Percentiles rank a stretch among this genome's conserved stretches.
Conservation (phyloP, 2,888 invertebrate species). For the Thereva unica region DNA sequence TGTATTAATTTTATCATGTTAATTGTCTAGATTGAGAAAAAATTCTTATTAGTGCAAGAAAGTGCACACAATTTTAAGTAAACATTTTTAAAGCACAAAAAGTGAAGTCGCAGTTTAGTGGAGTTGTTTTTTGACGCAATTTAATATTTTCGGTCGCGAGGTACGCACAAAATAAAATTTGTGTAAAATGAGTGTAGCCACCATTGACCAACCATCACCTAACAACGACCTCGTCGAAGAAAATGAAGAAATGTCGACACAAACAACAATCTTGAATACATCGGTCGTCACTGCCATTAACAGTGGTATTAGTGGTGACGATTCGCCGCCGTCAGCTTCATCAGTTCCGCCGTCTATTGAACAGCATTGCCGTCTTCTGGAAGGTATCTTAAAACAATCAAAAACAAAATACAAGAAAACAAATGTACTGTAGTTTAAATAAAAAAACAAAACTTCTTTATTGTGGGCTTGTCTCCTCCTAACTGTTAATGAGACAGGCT, state of each 20-base stretch:
- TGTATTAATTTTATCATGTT: too few relatives aligned
- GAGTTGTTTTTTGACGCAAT: not conserved
- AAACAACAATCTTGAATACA: conserved; percentile 23
- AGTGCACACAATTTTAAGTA: too few relatives aligned
- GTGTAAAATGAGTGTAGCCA: conserved; percentile 30
- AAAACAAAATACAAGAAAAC: conserved; percentile 43
- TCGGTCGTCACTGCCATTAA: conserved; percentile 40
- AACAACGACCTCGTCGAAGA: conserved; percentile 33
- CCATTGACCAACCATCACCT: conserved; percentile 33
- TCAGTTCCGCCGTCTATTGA: conserved; percentile 48
- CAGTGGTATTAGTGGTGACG: conserved; percentile 32
- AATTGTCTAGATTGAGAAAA: too few relatives aligned
- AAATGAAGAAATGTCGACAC: conserved; percentile 29
- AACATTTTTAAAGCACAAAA: too few relatives aligned
- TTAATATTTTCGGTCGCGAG: not conserved
- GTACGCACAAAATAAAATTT: too few relatives aligned
- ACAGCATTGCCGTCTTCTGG: conserved; percentile 58
- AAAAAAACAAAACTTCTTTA: conserved; percentile 29
- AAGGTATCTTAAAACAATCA: conserved; percentile 54
- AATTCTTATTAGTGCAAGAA: too few relatives aligned
- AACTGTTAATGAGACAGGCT: conserved; percentile 15
- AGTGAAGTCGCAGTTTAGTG: not conserved
- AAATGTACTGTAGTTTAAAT: conserved; percentile 43
- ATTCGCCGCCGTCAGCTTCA: conserved; percentile 43
- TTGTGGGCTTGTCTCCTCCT: conserved; percentile 22